These are phyloP conservation scores for Saxidomus purpurata DNA, from an alignment of 1,140 invertebrate genomes.

Conservation along the genomic window DNA sequence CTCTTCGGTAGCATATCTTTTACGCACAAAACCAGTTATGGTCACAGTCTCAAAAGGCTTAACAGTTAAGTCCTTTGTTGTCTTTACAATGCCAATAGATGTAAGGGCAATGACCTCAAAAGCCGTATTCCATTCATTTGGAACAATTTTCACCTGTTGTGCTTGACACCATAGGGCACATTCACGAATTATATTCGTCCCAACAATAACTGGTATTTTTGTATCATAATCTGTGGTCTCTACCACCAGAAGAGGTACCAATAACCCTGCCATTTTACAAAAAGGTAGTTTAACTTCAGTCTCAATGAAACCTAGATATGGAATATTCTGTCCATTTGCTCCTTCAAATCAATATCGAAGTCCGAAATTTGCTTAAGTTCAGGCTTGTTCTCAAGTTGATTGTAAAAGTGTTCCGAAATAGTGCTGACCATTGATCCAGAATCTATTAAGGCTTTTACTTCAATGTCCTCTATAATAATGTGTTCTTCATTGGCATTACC, in stretches of 20 bases:
- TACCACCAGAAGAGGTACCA: background rate
- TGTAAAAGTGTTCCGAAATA: background rate
- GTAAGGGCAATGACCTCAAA: background rate
- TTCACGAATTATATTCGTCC: background rate
- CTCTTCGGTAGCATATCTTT: background rate
- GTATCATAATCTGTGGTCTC: background rate
- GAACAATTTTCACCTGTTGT: background rate
- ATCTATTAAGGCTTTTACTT: background rate
- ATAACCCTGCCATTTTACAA: background rate
- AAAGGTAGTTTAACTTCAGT: background rate
- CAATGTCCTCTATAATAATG: background rate
- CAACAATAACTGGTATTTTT: background rate
- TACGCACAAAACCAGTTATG: conserved; percentile 9
- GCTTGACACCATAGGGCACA: background rate
- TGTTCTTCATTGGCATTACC: background rate
- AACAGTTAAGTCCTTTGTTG: background rate
- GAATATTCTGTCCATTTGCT: background rate
- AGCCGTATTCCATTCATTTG: background rate
- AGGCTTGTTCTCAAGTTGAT: background rate
- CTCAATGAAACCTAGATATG: background rate
- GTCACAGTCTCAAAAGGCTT: background rate
- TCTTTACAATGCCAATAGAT: conserved; percentile 1
- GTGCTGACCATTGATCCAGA: background rate
- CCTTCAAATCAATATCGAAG: background rate
- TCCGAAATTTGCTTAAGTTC: background rate